These are phyloP conservation scores for Drosophila teissieri DNA, from an alignment of 1,140 invertebrate species.

Conservation along the genomic window DNA sequence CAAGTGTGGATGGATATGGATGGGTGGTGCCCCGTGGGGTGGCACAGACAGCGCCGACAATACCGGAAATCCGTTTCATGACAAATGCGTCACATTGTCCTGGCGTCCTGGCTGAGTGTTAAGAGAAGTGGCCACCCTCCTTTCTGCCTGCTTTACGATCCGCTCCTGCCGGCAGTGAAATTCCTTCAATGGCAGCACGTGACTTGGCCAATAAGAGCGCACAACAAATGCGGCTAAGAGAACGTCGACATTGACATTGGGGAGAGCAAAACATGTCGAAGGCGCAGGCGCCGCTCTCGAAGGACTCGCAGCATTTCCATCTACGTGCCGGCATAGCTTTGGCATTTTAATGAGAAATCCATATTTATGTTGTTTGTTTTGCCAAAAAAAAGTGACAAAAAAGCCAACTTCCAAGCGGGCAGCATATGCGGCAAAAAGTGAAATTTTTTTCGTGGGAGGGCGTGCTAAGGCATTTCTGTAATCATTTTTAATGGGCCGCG, in stretches of 20 bases:
- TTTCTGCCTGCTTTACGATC: constrained; percentile 15
- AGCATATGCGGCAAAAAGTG: constrained; percentile 79
- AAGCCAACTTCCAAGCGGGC: constrained; percentile 19
- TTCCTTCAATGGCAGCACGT: constrained; percentile 81
- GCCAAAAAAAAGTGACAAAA: constrained; percentile 55
- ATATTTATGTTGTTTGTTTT: constrained; percentile 83
- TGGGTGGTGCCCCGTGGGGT: background rate
- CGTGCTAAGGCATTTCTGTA: constrained; percentile 61
- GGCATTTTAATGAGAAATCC: constrained; percentile 82
- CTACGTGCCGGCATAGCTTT: constrained; percentile 69
- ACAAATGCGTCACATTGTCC: constrained; percentile 79
- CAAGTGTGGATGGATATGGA: constrained; percentile 49
- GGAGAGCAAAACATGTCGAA: constrained; percentile 18
- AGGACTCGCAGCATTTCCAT: constrained; percentile 31
- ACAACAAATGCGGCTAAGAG: constrained; percentile 14
- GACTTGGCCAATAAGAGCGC: constrained; percentile 45
- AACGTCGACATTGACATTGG: constrained; percentile 70
- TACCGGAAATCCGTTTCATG: constrained; percentile 82
- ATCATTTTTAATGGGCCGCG: constrained; percentile 72
- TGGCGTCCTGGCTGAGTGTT: constrained; percentile 63
- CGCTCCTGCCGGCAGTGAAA: constrained; percentile 75
- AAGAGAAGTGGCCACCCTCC: constrained; percentile 21
- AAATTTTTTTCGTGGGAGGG: constrained; percentile 60
- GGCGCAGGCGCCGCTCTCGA: constrained; percentile 56
- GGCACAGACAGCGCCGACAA: constrained; percentile 65